Percentiles rank a stretch among this genome's conserved stretches.
phyloP scores from a whole-genome alignment of 2,797 vertebrate genomes.

The Phoebastria nigripes region DNA sequence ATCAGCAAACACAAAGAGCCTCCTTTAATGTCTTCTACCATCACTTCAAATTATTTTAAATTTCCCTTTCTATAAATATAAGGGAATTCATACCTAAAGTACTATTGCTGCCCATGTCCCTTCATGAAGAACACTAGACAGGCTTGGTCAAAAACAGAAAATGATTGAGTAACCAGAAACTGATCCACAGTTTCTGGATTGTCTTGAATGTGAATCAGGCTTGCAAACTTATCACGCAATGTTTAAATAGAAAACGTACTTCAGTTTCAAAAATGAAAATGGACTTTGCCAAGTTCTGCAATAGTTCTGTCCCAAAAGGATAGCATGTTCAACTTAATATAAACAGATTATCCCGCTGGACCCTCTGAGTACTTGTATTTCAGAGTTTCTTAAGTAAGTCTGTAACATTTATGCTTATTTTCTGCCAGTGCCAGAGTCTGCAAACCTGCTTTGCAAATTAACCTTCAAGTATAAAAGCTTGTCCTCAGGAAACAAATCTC shows the following conservation, averaged over 20 bases:
- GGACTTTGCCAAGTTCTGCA: slow-evolving; percentile 71
- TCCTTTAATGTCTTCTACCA: slow-evolving; percentile 23
- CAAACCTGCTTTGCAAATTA: slow-evolving; percentile 63
- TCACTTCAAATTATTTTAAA: slow-evolving; percentile 57
- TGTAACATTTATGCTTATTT: slow-evolving; percentile 66
- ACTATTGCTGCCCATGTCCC: slow-evolving; percentile 61
- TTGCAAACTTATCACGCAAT: slow-evolving; percentile 73
- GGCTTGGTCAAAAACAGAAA: slow-evolving; percentile 64
- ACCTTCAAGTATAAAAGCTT: slow-evolving; percentile 51
- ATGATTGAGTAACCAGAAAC: slow-evolving; percentile 74
- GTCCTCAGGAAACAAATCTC: slow-evolving; percentile 36
- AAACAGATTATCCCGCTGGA: slow-evolving; percentile 73
- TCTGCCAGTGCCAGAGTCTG: slow-evolving; percentile 55
- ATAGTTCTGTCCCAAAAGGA: slow-evolving; percentile 72
- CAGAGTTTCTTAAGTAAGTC: slow-evolving; percentile 66
- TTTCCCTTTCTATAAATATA: slow-evolving; percentile 66
- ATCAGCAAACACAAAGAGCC: slow-evolving; percentile 28
- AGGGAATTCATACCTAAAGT: slow-evolving; percentile 68
- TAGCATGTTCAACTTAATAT: slow-evolving; percentile 75
- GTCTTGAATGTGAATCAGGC: slow-evolving; percentile 73
- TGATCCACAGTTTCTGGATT: slow-evolving; percentile 67
- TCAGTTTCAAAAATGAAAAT: slow-evolving; percentile 67
- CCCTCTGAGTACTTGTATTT: slow-evolving; percentile 68
- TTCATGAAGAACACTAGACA: slow-evolving; percentile 71
- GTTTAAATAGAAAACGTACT: slow-evolving; percentile 74